Conservation (phyloP, 92 coral and sea anemone species). For the Desmophyllum pertusum region DNA sequence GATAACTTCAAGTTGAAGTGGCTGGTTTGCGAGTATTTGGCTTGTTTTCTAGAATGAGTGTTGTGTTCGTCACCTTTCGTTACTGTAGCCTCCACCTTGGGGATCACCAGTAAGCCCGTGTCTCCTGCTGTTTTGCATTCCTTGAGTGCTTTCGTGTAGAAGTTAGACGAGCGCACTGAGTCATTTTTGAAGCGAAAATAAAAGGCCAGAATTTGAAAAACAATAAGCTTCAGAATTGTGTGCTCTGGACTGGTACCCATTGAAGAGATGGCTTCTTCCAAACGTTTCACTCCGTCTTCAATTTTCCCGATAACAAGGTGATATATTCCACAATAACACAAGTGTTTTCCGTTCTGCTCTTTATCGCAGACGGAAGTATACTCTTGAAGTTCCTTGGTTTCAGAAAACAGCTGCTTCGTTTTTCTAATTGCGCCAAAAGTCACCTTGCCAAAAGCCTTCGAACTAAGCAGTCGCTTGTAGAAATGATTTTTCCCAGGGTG, state of each 20-base stretch:
- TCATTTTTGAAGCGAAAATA: neutral
- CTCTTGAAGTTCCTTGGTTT: neutral
- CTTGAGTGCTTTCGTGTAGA: neutral
- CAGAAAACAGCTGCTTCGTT: neutral
- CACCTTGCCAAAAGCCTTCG: neutral
- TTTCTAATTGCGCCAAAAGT: neutral
- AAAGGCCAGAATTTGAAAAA: neutral
- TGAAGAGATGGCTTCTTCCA: neutral
- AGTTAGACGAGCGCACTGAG: neutral
- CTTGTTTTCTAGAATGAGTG: too few species aligned
- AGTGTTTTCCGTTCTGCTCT: constrained; percentile 2
- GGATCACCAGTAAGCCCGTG: neutral
- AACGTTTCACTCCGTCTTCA: neutral
- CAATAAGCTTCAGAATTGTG: neutral
- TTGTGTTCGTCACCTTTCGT: too few species aligned
- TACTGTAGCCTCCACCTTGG: neutral
- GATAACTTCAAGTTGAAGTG: neutral
- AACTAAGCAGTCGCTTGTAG: neutral
- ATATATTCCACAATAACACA: constrained; percentile 23
- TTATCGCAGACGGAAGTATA: neutral
- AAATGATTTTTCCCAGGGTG: neutral
- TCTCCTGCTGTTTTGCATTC: neutral
- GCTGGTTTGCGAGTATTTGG: neutral
- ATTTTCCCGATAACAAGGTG: neutral
- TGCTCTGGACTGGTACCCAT: neutral